These are phyloP conservation scores for Phthorimaea operculella DNA, from an alignment of 1,140 invertebrate genomes.

Conservation along the genomic window DNA sequence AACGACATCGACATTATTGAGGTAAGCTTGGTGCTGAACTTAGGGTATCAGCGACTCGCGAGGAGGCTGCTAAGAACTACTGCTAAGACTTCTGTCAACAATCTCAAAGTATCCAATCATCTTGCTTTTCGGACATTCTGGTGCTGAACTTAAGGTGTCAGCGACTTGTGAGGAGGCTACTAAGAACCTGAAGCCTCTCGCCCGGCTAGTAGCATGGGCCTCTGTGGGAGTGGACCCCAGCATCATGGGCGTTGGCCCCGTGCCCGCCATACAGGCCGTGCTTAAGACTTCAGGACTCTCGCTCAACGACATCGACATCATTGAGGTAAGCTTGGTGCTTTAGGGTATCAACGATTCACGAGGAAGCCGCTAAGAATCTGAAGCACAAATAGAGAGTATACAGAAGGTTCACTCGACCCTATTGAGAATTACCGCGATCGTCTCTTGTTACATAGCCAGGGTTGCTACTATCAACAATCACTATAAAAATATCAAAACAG, in stretches of 20 bases:
- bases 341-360: slow-evolving; percentile 93
- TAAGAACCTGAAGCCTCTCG: slow-evolving; percentile 84
- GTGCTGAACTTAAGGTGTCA: no score
- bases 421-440: no score
- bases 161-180: slow-evolving; percentile 95
- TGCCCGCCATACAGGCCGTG: slow-evolving; percentile 89
- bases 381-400: no score
- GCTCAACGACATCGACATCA: slow-evolving; percentile 89
- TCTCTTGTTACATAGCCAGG: no score
- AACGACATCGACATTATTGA: slow-evolving; percentile 94
- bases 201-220: slow-evolving; percentile 81
- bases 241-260: slow-evolving; percentile 94
- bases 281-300: slow-evolving; percentile 79
- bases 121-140: no score
- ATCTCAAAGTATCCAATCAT: no score
- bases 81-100: no score
- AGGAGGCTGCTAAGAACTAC: slow-evolving; percentile 90
- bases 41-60: slow-evolving; percentile 93
- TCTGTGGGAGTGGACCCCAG: slow-evolving; percentile 85
- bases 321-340: slow-evolving; percentile 83
- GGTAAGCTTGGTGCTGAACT: no score
- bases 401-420: no score
- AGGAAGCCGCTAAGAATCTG: slow-evolving; percentile 87
- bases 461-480: no score
- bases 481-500: no score